Evolutionary conservation across 2,113 vertebrate genomes (phyloP), one percentile per base, ranked within the genome.

Genomic region (Catharus bicknelli): DNA sequence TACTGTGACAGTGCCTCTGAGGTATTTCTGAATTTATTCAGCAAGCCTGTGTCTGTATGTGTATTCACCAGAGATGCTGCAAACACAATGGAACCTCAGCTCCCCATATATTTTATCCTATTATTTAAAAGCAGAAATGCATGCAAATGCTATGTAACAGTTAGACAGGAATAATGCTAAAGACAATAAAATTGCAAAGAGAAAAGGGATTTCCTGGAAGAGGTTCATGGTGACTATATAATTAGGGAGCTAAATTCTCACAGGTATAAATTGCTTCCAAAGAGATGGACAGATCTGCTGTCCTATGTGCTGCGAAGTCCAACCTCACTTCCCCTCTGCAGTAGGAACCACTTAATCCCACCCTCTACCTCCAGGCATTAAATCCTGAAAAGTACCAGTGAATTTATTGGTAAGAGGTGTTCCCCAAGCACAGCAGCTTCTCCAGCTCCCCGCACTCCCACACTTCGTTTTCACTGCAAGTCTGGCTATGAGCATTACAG

Each of bases 181-280:
- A 75, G 10, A 48, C 21, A 78, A 22, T n/a, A n/a, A n/a, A 12
- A 34, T 80, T 53, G 27, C 43, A 68, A 27, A 54, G 18, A 43
- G 51, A 76, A 68, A 19, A 82, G 5, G n/a, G 18, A 63, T 53
- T 55, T 22, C 30, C 7, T 72, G 58, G 17, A 50, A 77, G 43
- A 76, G 13, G 5, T 5, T 47, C 42, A 43, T 59, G 30, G 21
- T 77, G 26, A 3, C 30, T 63, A 2, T 62, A 32, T 10, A 42
- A 20, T 58, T 62, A n/a, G 10, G 11, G 16, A 66, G 43, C 77
- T 92, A 50, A 76, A 91, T 84, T 93, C 51, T 53, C 12, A 88
- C 16, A 76, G n/a, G n/a, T 79, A 76, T 3, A 18, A 53, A 88
- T 48, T 92, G 9, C 92, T 96, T 88, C 55, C 47, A 90, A 93